Base-by-base conservation (phyloP, 2,888 invertebrate species). In the Netelia virgata region DNA sequence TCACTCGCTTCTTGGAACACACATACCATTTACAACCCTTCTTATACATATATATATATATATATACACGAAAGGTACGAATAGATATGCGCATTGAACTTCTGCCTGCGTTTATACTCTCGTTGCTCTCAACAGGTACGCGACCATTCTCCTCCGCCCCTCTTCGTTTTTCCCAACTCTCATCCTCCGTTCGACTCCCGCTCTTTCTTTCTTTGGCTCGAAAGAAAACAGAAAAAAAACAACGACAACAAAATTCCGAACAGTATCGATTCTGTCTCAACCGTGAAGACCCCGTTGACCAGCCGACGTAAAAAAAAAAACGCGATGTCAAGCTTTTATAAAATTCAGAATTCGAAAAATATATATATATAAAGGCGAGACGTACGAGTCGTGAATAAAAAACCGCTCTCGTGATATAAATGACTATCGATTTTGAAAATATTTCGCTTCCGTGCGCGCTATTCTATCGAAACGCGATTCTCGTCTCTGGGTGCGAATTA, bases 1-100 rank as follows among this genome's bases (percentile, higher is more conserved):
- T 92, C 92, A 92, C 90, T 89, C 89, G 90, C 84, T 93, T 93
- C 93, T 91, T 85, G 89, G 93, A 93, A 93, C 87, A 89, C 88
- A 82, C 84, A 82, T 68, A 84, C 75, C 66, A 28, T 50, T 64
- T 20, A 53, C 70, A 3, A 53, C 23, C 55, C 50, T 77, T 59
- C 50, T 28, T 47, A 18, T 47, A 66, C 41, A 57, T n/a, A n/a
- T n/a, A n/a, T 14, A 41, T 23, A 59, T 88, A 89, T 88, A 90
- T 88, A 88, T 89, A 89, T 90, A 88, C 88, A 89, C 64, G 43
- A 59, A 50, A 76, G 59, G 88, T 89, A 88, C 88, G 88, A 88
- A 91, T 90, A 91, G 87, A 90, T 91, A 90, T 89, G 86, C 86
- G 78, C 84, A 85, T 84, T 87, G 85, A 83, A 82, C 81, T 81